phyloP scores from a whole-genome alignment of 1,140 invertebrate genomes.

The Mactra quadrangularis region DNA sequence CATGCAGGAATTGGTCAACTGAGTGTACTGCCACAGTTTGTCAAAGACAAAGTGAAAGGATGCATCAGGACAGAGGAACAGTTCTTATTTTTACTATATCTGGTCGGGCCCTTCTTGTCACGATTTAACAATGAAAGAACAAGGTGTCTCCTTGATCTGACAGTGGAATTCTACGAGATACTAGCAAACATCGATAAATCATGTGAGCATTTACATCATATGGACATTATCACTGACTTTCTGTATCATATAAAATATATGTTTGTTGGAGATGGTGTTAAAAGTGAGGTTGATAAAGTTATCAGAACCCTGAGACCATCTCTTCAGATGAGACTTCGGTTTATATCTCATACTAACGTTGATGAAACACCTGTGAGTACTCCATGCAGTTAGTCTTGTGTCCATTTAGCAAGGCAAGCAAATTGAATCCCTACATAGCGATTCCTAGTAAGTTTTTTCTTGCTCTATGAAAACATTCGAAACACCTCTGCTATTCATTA shows the following conservation, averaged over 20 bases:
- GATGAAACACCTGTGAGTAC: slow-evolving; percentile 74
- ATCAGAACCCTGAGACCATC: slow-evolving; percentile 93
- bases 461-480: too few relatives aligned
- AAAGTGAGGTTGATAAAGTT: slow-evolving; percentile 94
- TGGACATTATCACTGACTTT: slow-evolving; percentile 97
- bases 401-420: too few relatives aligned
- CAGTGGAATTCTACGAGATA: slow-evolving; percentile 94
- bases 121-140: slow-evolving; percentile 92
- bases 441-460: too few relatives aligned
- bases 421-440: too few relatives aligned
- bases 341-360: slow-evolving; percentile 91
- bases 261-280: slow-evolving; percentile 97
- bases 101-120: slow-evolving; percentile 95
- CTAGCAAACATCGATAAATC: slow-evolving; percentile 94
- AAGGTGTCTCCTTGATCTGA: slow-evolving; percentile 92
- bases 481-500: too few relatives aligned
- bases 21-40: slow-evolving; percentile 86
- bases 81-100: slow-evolving; percentile 94
- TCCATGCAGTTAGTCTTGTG: too few relatives aligned
- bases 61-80: slow-evolving; percentile 95
- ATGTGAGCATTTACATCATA: slow-evolving; percentile 90
- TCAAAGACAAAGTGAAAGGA: slow-evolving; percentile 92
- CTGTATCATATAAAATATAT: slow-evolving; percentile 97
- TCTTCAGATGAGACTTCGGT: slow-evolving; percentile 94
- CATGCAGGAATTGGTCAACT: slow-evolving; percentile 85